Conservation (phyloP, 2,113 vertebrate species). For the Clarias gariepinus region DNA sequence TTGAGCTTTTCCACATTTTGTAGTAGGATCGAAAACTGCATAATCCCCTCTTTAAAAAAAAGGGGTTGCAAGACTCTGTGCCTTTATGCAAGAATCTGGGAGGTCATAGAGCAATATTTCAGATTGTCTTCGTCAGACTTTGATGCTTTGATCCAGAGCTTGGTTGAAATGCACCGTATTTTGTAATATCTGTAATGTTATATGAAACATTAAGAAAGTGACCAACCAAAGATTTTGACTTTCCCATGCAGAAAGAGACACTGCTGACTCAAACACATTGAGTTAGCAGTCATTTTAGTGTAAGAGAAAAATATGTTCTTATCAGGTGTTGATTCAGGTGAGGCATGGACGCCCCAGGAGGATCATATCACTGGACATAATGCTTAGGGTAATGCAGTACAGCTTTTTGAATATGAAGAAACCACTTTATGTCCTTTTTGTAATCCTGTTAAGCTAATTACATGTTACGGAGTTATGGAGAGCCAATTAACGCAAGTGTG, state of each 20-base stretch:
- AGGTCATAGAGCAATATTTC: neutral
- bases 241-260: neutral
- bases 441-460: neutral
- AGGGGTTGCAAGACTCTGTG: neutral
- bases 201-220: neutral
- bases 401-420: constrained; percentile 44
- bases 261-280: too few relatives aligned
- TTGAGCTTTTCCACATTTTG: neutral
- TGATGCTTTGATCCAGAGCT: neutral
- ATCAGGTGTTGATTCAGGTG: neutral
- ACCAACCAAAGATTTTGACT: neutral
- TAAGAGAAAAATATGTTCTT: constrained; percentile 1
- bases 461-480: neutral
- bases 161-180: too few relatives aligned
- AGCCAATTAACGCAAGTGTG: too few relatives aligned
- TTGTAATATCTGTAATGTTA: neutral
- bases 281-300: too few relatives aligned
- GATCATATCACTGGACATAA: constrained; percentile 35
- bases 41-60: neutral
- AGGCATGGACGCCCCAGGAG: neutral
- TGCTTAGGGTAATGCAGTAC: constrained; percentile 32
- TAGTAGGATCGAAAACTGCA: neutral
- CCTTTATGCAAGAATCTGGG: neutral
- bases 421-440: neutral
- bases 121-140: neutral